These are phyloP conservation scores for Mus caroli DNA, from an alignment of 2,797 vertebrate genomes.

Conservation along the genomic window DNA sequence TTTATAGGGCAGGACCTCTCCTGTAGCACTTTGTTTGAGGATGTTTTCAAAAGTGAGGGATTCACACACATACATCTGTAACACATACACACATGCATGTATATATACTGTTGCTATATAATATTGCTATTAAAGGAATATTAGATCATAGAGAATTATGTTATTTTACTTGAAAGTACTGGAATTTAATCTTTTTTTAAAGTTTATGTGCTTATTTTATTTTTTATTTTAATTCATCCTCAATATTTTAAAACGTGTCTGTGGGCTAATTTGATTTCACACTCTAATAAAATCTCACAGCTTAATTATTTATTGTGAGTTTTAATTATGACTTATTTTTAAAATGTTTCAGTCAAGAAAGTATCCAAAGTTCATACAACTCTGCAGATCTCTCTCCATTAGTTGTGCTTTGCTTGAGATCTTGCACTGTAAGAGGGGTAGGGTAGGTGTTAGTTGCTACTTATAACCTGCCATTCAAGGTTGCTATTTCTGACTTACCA, in stretches of 20 bases:
- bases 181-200: background rate
- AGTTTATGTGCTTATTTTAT: background rate
- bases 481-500: constrained; percentile 3
- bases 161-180: background rate
- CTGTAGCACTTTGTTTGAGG: background rate
- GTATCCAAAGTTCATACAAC: background rate
- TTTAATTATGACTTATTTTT: background rate
- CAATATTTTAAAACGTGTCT: background rate
- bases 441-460: background rate
- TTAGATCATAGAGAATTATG: constrained; percentile 3
- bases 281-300: background rate
- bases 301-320: background rate
- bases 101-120: background rate
- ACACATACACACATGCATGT: background rate
- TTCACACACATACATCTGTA: background rate
- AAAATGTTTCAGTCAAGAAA: constrained; percentile 19
- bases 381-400: background rate
- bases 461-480: background rate
- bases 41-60: background rate
- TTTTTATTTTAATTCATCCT: constrained; percentile 39
- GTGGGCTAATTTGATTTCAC: background rate
- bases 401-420: constrained; percentile 6
- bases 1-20: background rate
- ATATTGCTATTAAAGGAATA: background rate
- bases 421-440: background rate